These are phyloP conservation scores for Dryocosmus kuriphilus DNA, from an alignment of 2,888 invertebrate genomes.

Conservation along the genomic window DNA sequence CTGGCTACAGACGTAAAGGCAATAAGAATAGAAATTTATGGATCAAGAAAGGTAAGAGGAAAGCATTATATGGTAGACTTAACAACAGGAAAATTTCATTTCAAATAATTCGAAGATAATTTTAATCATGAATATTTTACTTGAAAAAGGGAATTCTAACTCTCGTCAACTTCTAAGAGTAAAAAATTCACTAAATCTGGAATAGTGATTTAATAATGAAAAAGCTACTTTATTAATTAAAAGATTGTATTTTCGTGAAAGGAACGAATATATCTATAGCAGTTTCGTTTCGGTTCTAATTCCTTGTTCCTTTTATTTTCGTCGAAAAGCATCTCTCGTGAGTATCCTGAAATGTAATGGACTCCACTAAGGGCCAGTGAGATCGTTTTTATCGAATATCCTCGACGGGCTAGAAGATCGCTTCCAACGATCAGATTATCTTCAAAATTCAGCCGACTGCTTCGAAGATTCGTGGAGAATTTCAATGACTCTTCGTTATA, in stretches of 20 bases:
- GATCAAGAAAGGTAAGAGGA: background rate
- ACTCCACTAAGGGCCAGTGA: constrained; percentile 23
- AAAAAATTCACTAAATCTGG: too few relatives aligned
- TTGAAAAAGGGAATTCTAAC: too few relatives aligned
- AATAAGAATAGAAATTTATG: background rate
- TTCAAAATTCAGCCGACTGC: constrained; percentile 29
- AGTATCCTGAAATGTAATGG: constrained; percentile 12
- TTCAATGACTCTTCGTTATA: constrained; percentile 32
- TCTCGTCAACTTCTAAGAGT: too few relatives aligned
- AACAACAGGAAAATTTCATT: background rate
- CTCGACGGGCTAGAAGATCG: constrained; percentile 25
- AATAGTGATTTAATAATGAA: background rate
- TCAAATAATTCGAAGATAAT: too few relatives aligned
- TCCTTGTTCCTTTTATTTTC: constrained; percentile 3
- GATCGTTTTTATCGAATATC: constrained; percentile 15
- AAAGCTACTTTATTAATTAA: background rate
- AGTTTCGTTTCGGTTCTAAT: background rate
- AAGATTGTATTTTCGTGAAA: background rate
- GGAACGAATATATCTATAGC: background rate
- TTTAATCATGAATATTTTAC: too few relatives aligned
- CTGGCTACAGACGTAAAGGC: background rate
- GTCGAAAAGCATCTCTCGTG: constrained; percentile 21
- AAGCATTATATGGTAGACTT: background rate
- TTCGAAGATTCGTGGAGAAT: constrained; percentile 14
- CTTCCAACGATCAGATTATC: constrained; percentile 33